A percentile compares a stretch with the other conserved stretches of the same genome.
Conservation (phyloP, 2,113 vertebrate genomes). For the Xerus inauris region DNA sequence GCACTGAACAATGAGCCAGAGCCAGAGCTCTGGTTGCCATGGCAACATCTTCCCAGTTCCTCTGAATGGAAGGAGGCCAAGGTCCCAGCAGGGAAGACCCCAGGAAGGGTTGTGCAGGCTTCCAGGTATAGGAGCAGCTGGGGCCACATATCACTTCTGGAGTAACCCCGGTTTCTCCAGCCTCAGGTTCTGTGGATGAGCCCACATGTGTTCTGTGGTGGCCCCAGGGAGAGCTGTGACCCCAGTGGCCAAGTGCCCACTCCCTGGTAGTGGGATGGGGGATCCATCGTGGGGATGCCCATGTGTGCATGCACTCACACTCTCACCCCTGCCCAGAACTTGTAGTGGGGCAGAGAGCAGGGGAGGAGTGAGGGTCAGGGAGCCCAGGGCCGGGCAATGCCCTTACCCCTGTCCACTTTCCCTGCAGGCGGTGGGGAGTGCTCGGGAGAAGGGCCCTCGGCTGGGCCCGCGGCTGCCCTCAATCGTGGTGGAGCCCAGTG, state of each 20-base stretch:
- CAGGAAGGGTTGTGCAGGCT: neutral
- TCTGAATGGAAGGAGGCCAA: neutral
- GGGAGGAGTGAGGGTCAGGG: neutral
- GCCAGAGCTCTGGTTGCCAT: slow-evolving; percentile 27
- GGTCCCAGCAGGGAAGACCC: slow-evolving; percentile 42
- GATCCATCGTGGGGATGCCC: neutral
- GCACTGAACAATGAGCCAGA: slow-evolving; percentile 44
- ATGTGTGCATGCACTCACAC: too few species aligned
- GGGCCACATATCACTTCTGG: neutral
- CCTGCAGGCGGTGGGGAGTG: neutral
- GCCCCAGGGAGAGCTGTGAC: neutral
- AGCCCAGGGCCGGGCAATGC: neutral
- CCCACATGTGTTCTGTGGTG: neutral
- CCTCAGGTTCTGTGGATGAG: neutral
- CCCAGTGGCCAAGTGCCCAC: neutral
- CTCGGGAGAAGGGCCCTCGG: slow-evolving; percentile 22
- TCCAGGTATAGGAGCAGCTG: neutral
- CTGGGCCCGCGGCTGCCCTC: slow-evolving; percentile 74
- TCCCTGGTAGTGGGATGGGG: neutral
- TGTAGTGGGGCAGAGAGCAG: too few species aligned
- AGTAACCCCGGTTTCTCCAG: neutral
- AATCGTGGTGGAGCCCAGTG: slow-evolving; percentile 72
- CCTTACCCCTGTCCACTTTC: neutral
- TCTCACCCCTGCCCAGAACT: neutral
- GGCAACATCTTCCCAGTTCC: slow-evolving; percentile 50